phyloP scores from a whole-genome alignment of 2,797 vertebrate genomes.

The Sphenopsis melanotis region DNA sequence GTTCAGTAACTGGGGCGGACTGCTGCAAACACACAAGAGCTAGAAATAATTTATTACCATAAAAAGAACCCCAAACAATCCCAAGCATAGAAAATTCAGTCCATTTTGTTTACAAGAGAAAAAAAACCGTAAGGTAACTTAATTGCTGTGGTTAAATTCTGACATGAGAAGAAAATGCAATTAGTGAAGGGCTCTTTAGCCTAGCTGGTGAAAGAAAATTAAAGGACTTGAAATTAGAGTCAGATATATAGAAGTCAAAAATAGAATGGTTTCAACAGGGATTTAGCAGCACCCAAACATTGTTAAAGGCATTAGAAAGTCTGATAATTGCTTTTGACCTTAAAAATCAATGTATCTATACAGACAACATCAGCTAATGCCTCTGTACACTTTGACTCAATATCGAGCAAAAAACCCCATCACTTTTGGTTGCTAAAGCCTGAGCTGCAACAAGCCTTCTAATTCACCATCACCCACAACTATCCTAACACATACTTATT shows the following conservation, averaged over 20 bases:
- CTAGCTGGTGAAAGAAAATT: background rate
- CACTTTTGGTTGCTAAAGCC: background rate
- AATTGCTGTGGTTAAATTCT: background rate
- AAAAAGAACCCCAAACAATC: background rate
- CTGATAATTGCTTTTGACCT: background rate
- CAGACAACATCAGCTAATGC: background rate
- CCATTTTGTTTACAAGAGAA: background rate
- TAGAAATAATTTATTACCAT: background rate
- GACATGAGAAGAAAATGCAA: background rate
- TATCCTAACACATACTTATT: background rate
- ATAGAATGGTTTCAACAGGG: background rate
- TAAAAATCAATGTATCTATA: background rate
- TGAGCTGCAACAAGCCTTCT: background rate
- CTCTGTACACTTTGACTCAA: background rate
- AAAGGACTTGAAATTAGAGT: background rate
- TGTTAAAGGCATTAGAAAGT: background rate
- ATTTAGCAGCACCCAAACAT: background rate
- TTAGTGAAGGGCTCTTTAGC: background rate
- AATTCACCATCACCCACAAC: background rate
- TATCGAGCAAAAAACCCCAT: background rate
- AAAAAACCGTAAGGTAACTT: background rate
- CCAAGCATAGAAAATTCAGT: background rate
- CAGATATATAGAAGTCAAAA: background rate
- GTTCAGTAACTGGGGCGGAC: background rate
- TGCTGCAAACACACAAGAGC: rapidly evolving